Evolutionary conservation across 1,140 invertebrate species (phyloP).

Genomic region (Penaeus chinensis): DNA sequence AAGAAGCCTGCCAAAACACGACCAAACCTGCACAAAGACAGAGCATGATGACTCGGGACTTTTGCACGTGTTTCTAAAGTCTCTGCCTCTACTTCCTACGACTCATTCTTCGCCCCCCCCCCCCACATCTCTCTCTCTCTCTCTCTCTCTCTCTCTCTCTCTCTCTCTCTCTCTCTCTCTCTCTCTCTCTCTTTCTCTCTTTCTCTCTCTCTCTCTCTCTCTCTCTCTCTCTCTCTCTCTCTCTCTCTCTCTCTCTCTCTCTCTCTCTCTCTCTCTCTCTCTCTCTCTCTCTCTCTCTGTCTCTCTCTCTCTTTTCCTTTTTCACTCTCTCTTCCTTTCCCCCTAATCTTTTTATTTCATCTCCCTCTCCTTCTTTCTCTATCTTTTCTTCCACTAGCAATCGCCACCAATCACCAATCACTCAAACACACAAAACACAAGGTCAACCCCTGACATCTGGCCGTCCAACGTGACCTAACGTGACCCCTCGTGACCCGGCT

Average conservation of each 20-base stretch:
- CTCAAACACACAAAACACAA: background rate
- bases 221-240: background rate
- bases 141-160: background rate
- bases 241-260: background rate
- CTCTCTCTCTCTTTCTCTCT: background rate
- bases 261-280: background rate
- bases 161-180: background rate
- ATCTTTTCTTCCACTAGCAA: background rate
- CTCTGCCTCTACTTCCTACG: too few relatives aligned
- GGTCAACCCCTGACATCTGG: too few relatives aligned
- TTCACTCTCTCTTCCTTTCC: background rate
- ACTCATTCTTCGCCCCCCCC: too few relatives aligned
- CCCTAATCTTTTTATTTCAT: background rate
- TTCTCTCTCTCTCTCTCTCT: background rate
- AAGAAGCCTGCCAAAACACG: too few relatives aligned
- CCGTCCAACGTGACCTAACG: too few relatives aligned
- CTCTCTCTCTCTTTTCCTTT: background rate
- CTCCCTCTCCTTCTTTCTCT: background rate
- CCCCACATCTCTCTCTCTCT: too few relatives aligned
- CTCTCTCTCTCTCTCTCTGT: background rate
- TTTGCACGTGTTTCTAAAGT: too few relatives aligned
- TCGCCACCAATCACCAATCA: background rate
- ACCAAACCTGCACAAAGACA: too few relatives aligned
- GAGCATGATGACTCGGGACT: too few relatives aligned
- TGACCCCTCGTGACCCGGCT: too few relatives aligned